phyloP scores from a whole-genome alignment of 2,797 vertebrate species.

The Hydrocynus forskahlii region DNA sequence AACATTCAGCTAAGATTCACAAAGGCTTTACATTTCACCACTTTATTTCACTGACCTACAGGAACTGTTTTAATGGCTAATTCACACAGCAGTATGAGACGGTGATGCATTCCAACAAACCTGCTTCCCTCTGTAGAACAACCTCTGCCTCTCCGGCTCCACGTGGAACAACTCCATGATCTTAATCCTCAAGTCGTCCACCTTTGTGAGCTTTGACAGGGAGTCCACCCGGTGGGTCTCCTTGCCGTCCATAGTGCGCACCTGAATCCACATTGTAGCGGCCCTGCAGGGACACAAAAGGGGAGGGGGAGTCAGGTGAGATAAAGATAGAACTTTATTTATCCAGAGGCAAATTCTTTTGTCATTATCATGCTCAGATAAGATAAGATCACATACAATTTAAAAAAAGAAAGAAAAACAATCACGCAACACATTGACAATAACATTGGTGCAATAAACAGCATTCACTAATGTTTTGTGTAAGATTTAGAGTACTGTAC shows the following conservation, averaged over 20 bases:
- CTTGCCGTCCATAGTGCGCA: constrained; percentile 97
- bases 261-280: constrained; percentile 97
- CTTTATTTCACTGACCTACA: not conserved
- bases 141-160: constrained; percentile 86
- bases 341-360: too few species aligned
- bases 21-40: too few species aligned
- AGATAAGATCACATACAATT: too few species aligned
- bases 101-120: constrained; percentile 63
- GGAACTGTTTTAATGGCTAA: not conserved
- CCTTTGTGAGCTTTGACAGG: constrained; percentile 95
- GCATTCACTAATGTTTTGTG: too few species aligned
- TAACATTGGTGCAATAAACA: too few species aligned
- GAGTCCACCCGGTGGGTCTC: constrained; percentile 91
- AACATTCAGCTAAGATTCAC: too few species aligned
- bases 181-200: constrained; percentile 87
- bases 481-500: too few species aligned
- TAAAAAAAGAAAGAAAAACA: too few species aligned
- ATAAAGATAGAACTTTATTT: too few species aligned
- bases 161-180: constrained; percentile 89
- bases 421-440: too few species aligned
- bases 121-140: constrained; percentile 97
- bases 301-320: too few species aligned
- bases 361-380: too few species aligned
- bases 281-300: constrained; percentile 64
- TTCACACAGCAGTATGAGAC: not conserved